Base-by-base conservation (phyloP, 2,888 invertebrate species). In the Sphaerophoria taeniata region DNA sequence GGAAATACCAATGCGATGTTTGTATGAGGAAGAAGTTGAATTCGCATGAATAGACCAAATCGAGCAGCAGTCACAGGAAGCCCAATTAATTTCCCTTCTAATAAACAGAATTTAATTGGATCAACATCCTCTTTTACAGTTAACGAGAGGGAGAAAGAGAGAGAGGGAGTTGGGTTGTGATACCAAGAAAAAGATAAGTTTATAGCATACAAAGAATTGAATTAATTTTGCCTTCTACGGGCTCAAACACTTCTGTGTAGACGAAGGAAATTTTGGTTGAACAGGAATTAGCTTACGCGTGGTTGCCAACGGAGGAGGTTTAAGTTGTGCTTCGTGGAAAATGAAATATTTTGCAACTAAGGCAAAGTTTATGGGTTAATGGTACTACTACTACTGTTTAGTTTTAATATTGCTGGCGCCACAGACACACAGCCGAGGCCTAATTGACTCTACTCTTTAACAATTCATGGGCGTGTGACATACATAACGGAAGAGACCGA, bases 41-140 rank as follows among this genome's bases (percentile, higher is more conserved):
- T 33, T 24, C 34, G 47, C 47, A 70, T 63, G 74, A 61, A 74
- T 78, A 67, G 60, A 73, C 69, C 51, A 70, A 70, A 70, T 39
- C 47, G 72, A 65, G 51, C 81, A 53, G 53, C 60, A 69, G 45
- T 31, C 71, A 71, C 67, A 72, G 83, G 83, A 83, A 79, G 87
- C 79, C 87, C 87, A 87, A 87, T 83, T 87, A 87, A 87, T 87
- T 87, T 87, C 87, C 67, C 87, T 79, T 72, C 87, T 87, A 79
- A 78, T 83, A 87, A 87, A 87, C 87, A 87, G 83, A 83, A 73
- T 87, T 83, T 87, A 87, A 87, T 87, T 87, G 87, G 83, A 87
- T 87, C 83, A 87, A 79, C 83, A 82, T 87, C 79, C 83, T 87
- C 77, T 81, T 81, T 70, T 65, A 24, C 24, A 55, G 72, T 16